A percentile compares a stretch with the other conserved stretches of the same genome.
Evolutionary conservation across 1,140 invertebrate species (phyloP).

Genomic region (Neodiprion pinetum): DNA sequence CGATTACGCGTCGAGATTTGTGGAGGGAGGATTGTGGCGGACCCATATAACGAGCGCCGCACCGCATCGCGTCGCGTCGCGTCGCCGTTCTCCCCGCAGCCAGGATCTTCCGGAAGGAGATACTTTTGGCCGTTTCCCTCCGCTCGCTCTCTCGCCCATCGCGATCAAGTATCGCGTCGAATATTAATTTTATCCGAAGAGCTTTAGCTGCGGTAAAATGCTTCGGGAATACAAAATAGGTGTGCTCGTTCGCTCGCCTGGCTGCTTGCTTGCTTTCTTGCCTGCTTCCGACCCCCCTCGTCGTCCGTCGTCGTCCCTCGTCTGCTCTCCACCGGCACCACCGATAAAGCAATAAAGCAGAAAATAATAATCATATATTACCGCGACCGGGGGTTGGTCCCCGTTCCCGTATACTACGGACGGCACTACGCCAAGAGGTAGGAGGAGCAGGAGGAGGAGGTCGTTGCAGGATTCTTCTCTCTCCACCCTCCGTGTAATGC

Average conservation of each 20-base stretch:
- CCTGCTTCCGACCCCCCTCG: too few relatives aligned
- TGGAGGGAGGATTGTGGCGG: neutral
- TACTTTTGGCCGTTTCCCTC: constrained; percentile 5
- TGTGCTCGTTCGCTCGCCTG: neutral
- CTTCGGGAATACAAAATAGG: constrained; percentile 2
- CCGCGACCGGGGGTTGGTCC: neutral
- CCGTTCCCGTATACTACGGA: neutral
- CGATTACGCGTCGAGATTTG: neutral
- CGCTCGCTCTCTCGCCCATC: neutral
- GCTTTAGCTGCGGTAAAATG: constrained; percentile 5
- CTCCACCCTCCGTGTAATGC: neutral
- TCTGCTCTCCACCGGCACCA: neutral
- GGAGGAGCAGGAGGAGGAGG: too few relatives aligned
- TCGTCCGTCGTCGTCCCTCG: too few relatives aligned
- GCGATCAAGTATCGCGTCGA: neutral
- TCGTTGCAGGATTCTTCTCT: neutral
- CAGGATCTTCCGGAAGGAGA: neutral
- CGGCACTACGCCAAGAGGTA: neutral
- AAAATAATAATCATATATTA: constrained; percentile 8
- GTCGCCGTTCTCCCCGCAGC: neutral
- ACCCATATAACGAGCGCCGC: too few relatives aligned
- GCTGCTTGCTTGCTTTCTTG: too few relatives aligned
- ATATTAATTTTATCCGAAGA: constrained; percentile 4
- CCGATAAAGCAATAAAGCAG: constrained; percentile 7
- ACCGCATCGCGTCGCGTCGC: too few relatives aligned